Evolutionary conservation across 2,888 invertebrate species (phyloP), one percentile per base, ranked within the genome.

Genomic region (Euclidia mi): DNA sequence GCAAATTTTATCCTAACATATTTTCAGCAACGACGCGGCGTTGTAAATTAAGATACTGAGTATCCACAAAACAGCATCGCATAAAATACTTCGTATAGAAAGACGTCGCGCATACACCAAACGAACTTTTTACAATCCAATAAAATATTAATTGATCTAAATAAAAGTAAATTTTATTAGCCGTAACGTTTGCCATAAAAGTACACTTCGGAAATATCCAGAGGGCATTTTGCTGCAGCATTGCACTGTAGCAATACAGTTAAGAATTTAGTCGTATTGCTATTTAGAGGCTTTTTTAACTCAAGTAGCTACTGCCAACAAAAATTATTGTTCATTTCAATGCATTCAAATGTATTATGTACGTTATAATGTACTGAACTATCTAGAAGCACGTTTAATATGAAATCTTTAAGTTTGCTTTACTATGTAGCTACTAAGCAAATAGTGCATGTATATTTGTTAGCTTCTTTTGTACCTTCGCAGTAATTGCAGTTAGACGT

Each of bases 101-200:
- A 11, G 32, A 32, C 17, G 43, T 31, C 20, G 11, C 32, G 31
- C 9, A n/a, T n/a, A 12, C 18, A 7, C 31, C 38, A 45, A 52
- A 15, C 52, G 31, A 34, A 11, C 40, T 35, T 53, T 40, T 46
- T 53, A 53, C 35, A 46, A 42, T 53, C 46, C 41, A 41, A 46
- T 53, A 53, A 53, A 46, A 53, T 42, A 46, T 46, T 53, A 45
- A 52, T 45, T 38, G 34, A 7, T 10, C 25, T 18, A 40, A 40
- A 40, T 12, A 40, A 46, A 25, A 31, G 32, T 25, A 45, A 52
- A 45, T n/a, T 52, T 52, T 52, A 45, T 45, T 28, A 31, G 18
- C 28, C 32, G 20, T 41, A 45, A 37, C 51, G 3, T 11, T 10
- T n/a, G 7, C 7, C 6, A 31, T 44, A 44, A 51, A 51, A 44